Evolutionary conservation across 2,888 invertebrate species (phyloP), one percentile per base, ranked within the genome.

Genomic region (Drosophila quinaria): DNA sequence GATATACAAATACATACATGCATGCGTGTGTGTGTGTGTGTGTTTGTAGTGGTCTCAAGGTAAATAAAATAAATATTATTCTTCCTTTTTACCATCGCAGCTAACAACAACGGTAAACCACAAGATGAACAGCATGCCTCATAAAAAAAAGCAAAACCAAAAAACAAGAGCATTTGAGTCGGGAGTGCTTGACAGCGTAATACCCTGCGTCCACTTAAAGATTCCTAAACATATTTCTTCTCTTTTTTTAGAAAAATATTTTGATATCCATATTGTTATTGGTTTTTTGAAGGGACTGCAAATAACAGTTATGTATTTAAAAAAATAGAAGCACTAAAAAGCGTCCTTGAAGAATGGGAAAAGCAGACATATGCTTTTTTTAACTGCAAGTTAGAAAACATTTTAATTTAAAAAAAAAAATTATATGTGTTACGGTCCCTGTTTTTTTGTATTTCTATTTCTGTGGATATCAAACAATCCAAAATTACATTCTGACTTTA

Each of bases 41-140:
- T 42, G 63, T 51, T 11, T 31, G 13, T 52, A 47, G 42, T 55
- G 58, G 39, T 46, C 55, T 59, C n/a, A 70, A 79, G 80, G 82
- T 81, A 81, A 67, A 70, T 68, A 71, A 76, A 77, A 80, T 74
- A 81, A 81, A 79, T 81, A 77, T 80, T 81, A 67, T 77, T 63
- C 60, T 65, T 70, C 54, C 64, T 73, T 74, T 70, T 80, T 66
- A 66, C 61, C 63, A 63, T 61, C 70, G 55, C 64, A 68, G 74
- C 49, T 63, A 63, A 65, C 56, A 71, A 67, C 71, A 71, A 55
- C 61, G 47, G 37, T 58, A 50, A 76, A 80, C 66, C 65, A 51
- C 44, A 50, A 58, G 58, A 59, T 51, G 46, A 62, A 54, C 19
- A 70, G 39, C 44, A 25, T 41, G 8, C 15, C 51, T 63, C 46